Evolutionary conservation across 2,113 vertebrate genomes (phyloP).

Genomic region (Cariama cristata): DNA sequence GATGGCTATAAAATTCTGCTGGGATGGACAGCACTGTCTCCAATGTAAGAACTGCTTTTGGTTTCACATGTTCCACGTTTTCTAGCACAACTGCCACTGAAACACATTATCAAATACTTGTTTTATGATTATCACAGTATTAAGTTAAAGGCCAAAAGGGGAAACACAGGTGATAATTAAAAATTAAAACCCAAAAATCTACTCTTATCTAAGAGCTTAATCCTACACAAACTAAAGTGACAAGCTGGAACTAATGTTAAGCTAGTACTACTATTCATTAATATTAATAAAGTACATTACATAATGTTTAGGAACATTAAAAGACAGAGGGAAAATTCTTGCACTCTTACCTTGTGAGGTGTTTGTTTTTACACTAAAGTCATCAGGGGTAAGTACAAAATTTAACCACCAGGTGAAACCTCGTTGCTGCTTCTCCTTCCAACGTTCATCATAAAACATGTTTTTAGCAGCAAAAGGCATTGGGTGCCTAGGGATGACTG

Average conservation of each 20-base stretch:
- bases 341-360: slow-evolving; percentile 82
- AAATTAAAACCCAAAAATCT: not conserved
- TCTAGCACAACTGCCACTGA: not conserved
- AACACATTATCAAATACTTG: not conserved
- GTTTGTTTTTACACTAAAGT: slow-evolving; percentile 88
- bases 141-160: not conserved
- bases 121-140: not conserved
- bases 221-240: not conserved
- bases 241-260: not conserved
- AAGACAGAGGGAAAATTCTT: not conserved
- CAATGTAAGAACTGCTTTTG: not conserved
- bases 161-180: not conserved
- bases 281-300: not conserved
- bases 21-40: not conserved
- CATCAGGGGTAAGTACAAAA: slow-evolving; percentile 94
- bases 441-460: slow-evolving; percentile 97
- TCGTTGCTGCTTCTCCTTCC: slow-evolving; percentile 94
- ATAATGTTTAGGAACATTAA: not conserved
- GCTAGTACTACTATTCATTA: not conserved
- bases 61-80: not conserved
- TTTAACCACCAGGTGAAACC: slow-evolving; percentile 97
- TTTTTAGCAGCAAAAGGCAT: slow-evolving; percentile 96
- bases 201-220: not conserved
- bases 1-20: not conserved
- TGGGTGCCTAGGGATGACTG: slow-evolving; percentile 92